Evolutionary conservation across 2,113 vertebrate species (phyloP).

Genomic region (Trogon melanurus): DNA sequence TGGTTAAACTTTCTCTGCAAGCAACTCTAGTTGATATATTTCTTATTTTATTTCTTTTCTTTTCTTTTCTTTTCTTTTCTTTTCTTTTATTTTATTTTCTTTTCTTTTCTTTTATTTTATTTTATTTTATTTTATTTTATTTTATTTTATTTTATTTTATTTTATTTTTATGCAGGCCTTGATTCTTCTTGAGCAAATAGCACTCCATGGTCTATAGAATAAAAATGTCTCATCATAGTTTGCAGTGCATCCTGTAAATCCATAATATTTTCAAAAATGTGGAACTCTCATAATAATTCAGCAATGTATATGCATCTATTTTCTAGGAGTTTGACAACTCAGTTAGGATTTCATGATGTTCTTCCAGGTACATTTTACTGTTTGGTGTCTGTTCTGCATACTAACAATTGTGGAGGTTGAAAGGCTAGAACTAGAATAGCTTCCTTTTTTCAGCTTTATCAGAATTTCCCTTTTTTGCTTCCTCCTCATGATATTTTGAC

Average conservation of each 20-base stretch:
- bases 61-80: no score
- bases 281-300: background rate
- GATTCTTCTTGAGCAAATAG: background rate
- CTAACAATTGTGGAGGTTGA: background rate
- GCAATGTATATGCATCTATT: background rate
- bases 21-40: background rate
- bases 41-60: no score
- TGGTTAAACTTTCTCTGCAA: constrained; percentile 2
- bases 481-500: background rate
- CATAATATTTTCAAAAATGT: background rate
- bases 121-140: no score
- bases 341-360: background rate
- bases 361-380: background rate
- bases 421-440: background rate
- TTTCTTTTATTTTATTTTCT: no score
- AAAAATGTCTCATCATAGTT: background rate
- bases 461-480: background rate
- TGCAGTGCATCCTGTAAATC: background rate
- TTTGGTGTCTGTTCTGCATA: background rate
- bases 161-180: background rate
- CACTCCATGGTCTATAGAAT: background rate
- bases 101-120: no score
- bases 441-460: background rate
- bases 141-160: constrained; percentile 1
- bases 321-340: background rate